Conservation (phyloP, 2,888 invertebrate species). For the Eilema griseolum region DNA sequence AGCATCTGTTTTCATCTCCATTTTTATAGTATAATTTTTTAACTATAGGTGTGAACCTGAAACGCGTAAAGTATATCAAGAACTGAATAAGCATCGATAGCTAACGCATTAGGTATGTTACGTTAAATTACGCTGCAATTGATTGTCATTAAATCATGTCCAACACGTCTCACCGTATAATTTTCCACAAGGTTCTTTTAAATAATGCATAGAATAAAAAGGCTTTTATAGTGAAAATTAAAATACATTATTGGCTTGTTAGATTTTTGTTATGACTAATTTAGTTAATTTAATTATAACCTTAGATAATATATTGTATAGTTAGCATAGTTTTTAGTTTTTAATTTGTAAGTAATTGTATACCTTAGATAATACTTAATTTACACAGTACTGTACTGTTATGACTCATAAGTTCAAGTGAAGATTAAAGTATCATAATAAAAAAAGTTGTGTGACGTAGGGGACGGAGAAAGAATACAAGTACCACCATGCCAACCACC, state of each 20-base stretch:
- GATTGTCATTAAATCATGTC: conserved; percentile 45
- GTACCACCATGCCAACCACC: too few species aligned
- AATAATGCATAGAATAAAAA: conserved; percentile 16
- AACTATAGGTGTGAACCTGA: conserved; percentile 13
- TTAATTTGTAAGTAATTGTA: too few species aligned
- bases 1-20: conserved; percentile 38
- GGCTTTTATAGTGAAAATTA: neutral
- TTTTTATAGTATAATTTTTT: conserved; percentile 21
- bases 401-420: neutral
- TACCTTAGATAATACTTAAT: too few species aligned
- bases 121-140: conserved; percentile 54
- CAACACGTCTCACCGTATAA: conserved; percentile 43
- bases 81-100: conserved; percentile 20
- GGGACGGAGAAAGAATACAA: too few species aligned
- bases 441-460: too few species aligned
- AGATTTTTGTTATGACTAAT: too few species aligned
- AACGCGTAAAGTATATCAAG: conserved; percentile 24
- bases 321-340: too few species aligned
- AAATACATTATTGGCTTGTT: neutral
- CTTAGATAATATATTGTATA: too few species aligned
- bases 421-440: neutral
- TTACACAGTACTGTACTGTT: too few species aligned
- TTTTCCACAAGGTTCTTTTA: conserved; percentile 32
- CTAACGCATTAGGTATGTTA: conserved; percentile 45
- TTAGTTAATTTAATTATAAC: too few species aligned